Evolutionary conservation across 2,113 vertebrate genomes (phyloP), one percentile per base, ranked within the genome.

Genomic region (Gallinago media): DNA sequence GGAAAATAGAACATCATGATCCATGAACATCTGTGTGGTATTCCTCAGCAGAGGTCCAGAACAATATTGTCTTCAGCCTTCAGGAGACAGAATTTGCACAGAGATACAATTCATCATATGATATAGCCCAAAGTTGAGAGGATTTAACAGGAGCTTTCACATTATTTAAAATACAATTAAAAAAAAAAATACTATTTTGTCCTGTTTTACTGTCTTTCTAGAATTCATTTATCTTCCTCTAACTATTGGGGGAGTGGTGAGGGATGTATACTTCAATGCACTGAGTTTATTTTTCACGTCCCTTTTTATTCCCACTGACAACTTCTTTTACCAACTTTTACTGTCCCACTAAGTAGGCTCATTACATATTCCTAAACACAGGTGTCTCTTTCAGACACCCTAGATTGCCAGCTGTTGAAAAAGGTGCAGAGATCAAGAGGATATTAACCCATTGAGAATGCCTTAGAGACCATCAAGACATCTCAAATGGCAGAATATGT

Each of bases 111-210:
- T 4, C 32, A 79, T 85, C 67, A 49, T n/a, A 44, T 7, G 50
- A 58, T 25, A 62, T 1, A 79, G 49, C 31, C 50, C 78, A 61
- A 52, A 76, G 16, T 15, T 65, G 49, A 94, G 36, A 85, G 20
- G 50, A 47, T 38, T 86, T 65, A 88, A 65, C 38, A 73, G 31
- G 6, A 90, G 21, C 6, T 74, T 94, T 85, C 46, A 6, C 16
- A 58, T 38, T 80, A 80, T 80, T 86, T 94, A 92, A 90, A 95
- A 79, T 50, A 59, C 11, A 59, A 50, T 55, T 62, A 3, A 12
- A 89, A 86, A 72, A 72, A 86, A 76, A 90, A 90, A 67, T 49
- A 40, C 29, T 31, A 76, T 70, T 73, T 83, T 21, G 15, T 92
- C 61, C 17, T 52, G 5, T 36, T 85, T 78, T 79, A 59, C 52